Percentiles rank a stretch among this genome's conserved stretches.
phyloP scores from a whole-genome alignment of 1,140 invertebrate species.

The Acromyrmex echinatior region DNA sequence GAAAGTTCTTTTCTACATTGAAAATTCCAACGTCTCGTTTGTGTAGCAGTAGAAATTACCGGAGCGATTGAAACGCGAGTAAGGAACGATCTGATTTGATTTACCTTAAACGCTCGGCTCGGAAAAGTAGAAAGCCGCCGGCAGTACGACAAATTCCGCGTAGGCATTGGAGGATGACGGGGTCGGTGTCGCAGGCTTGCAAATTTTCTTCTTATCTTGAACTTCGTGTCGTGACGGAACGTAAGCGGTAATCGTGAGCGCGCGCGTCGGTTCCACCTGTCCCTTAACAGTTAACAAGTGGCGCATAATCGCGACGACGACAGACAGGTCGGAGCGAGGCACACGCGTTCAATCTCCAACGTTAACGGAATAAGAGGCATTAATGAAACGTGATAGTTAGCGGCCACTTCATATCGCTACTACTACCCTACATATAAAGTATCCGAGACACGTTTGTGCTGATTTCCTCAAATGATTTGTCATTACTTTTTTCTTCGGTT shows the following conservation, averaged over 20 bases:
- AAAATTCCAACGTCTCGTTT: slow-evolving; percentile 2
- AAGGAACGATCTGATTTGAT: slow-evolving; percentile 51
- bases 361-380: slow-evolving; percentile 52
- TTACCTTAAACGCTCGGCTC: slow-evolving; percentile 39
- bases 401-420: slow-evolving; percentile 4
- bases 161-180: slow-evolving; percentile 53
- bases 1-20: not conserved
- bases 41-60: slow-evolving; percentile 25
- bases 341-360: slow-evolving; percentile 13
- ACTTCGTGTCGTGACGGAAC: slow-evolving; percentile 39
- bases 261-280: slow-evolving; percentile 50
- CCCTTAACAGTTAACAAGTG: slow-evolving; percentile 55
- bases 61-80: slow-evolving; percentile 14
- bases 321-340: slow-evolving; percentile 21
- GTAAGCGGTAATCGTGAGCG: slow-evolving; percentile 37
- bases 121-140: slow-evolving; percentile 61
- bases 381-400: slow-evolving; percentile 43
- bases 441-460: not conserved
- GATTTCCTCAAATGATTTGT: not conserved
- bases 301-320: slow-evolving; percentile 53
- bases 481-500: not conserved
- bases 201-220: slow-evolving; percentile 63
- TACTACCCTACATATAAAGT: not conserved
- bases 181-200: slow-evolving; percentile 52
- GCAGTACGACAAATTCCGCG: slow-evolving; percentile 57